phyloP scores from a whole-genome alignment of 2,797 vertebrate genomes.

The Cygnus olor region DNA sequence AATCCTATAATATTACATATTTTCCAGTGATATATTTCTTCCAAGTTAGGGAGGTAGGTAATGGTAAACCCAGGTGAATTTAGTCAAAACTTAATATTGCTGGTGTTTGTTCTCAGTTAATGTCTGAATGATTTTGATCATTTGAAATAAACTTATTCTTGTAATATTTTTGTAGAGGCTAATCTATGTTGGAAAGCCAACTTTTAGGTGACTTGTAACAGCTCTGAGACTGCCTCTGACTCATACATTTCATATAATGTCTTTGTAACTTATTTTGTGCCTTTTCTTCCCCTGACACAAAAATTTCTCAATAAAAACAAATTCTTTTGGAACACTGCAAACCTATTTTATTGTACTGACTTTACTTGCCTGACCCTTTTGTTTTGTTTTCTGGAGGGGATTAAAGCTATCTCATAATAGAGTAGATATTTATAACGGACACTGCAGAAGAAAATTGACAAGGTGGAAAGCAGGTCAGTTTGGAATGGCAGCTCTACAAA shows the following conservation, averaged over 20 bases:
- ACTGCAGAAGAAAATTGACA: constrained; percentile 63
- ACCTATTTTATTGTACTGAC: constrained; percentile 1
- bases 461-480: constrained; percentile 69
- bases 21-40: neutral
- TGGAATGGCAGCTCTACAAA: constrained; percentile 35
- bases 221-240: constrained; percentile 50
- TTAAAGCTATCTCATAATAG: constrained; percentile 22
- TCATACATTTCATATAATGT: neutral
- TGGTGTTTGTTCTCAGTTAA: neutral
- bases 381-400: constrained; percentile 44
- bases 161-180: constrained; percentile 12
- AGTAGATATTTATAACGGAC: constrained; percentile 47
- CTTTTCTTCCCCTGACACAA: constrained; percentile 53
- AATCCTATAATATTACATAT: neutral
- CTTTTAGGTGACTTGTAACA: constrained; percentile 31
- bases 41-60: neutral
- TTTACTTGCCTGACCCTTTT: constrained; percentile 36
- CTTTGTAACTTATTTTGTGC: constrained; percentile 67
- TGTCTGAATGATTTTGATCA: neutral
- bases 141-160: neutral
- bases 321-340: constrained; percentile 23
- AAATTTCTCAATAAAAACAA: constrained; percentile 66
- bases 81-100: neutral
- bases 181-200: neutral
- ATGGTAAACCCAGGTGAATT: neutral